These are phyloP conservation scores for Seladonia tumulorum DNA, from an alignment of 2,888 invertebrate species.

Conservation along the genomic window DNA sequence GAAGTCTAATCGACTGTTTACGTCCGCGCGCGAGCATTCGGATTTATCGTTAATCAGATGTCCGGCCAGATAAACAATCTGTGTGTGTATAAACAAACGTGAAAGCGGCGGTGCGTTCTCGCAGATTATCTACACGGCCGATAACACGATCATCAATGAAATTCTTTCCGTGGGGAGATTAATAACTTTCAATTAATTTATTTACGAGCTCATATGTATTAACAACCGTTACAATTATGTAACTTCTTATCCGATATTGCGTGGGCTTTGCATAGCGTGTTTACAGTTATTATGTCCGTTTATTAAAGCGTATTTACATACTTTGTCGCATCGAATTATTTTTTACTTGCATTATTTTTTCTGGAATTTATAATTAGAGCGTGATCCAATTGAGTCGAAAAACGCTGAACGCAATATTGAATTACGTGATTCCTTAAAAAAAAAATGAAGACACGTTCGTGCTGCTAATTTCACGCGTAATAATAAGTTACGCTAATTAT, in stretches of 20 bases:
- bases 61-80: background rate
- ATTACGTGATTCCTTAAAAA: background rate
- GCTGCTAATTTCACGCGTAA: background rate
- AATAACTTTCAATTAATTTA: background rate
- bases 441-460: background rate
- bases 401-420: background rate
- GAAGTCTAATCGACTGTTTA: background rate
- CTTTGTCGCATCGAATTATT: background rate
- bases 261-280: background rate
- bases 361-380: background rate
- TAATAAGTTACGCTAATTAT: background rate
- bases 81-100: background rate
- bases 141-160: slow-evolving; percentile 2
- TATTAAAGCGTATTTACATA: background rate
- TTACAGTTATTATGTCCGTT: background rate
- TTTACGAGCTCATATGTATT: background rate
- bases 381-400: background rate
- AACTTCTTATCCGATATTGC: background rate
- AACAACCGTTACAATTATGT: background rate
- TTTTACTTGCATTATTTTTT: background rate
- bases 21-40: background rate
- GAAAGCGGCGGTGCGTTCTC: background rate
- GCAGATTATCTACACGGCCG: background rate
- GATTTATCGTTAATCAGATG: background rate
- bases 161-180: background rate